A percentile compares a stretch with the other conserved stretches of the same genome.
phyloP scores from a whole-genome alignment of 1,140 invertebrate species.

The Cyrtorhinus lividipennis region DNA sequence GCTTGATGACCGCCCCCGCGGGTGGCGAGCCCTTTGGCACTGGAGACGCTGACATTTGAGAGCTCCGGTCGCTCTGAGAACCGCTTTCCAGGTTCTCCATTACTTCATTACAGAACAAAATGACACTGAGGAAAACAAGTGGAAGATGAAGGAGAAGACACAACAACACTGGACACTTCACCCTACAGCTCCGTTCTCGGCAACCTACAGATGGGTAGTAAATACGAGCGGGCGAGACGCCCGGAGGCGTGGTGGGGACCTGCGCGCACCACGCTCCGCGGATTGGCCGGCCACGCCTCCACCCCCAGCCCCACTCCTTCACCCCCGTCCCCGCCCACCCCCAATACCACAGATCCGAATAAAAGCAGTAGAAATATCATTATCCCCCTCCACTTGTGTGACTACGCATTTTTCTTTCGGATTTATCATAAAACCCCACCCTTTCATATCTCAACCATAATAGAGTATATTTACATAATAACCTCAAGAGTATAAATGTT shows the following conservation, averaged over 20 bases:
- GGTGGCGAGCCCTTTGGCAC: conserved; percentile 33
- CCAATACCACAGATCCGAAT: conserved; percentile 20
- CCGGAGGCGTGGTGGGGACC: conserved; percentile 23
- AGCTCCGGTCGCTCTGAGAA: conserved; percentile 32
- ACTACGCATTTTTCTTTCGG: conserved; percentile 22
- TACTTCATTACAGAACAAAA: conserved; percentile 8
- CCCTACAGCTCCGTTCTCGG: conserved; percentile 30
- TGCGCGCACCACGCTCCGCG: conserved; percentile 18
- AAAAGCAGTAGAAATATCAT: conserved; percentile 23
- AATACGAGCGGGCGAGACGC: conserved; percentile 24
- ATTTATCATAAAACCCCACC: conserved; percentile 17
- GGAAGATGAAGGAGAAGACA: conserved; percentile 50
- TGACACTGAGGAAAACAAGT: conserved; percentile 23
- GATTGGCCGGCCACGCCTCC: conserved; percentile 24
- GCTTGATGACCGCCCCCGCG: conserved; percentile 25
- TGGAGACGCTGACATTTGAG: conserved; percentile 33
- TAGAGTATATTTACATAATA: conserved; percentile 20
- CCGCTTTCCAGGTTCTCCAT: conserved; percentile 27
- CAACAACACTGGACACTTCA: conserved; percentile 37
- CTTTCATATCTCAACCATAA: conserved; percentile 11
- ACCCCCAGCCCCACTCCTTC: conserved; percentile 22
- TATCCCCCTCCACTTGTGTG: conserved; percentile 16
- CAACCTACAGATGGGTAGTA: conserved; percentile 17
- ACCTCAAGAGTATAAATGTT: conserved; percentile 20
- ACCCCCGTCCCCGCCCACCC: conserved; percentile 1